Evolutionary conservation across 2,113 vertebrate species (phyloP), one percentile per base, ranked within the genome.

Genomic region (Condylura cristata): DNA sequence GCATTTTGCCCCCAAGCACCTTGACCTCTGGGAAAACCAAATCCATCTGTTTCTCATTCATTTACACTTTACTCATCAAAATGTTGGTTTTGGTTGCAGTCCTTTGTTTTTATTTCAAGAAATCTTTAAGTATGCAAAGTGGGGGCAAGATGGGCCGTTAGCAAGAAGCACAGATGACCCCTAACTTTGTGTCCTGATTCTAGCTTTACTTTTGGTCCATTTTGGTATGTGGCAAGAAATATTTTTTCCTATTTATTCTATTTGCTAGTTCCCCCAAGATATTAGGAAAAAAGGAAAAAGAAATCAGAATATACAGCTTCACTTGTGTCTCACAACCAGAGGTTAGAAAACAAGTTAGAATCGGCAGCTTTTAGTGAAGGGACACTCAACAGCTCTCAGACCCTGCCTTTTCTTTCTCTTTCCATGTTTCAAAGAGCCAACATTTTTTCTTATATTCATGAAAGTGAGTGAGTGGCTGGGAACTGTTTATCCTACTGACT

Each of bases 41-140:
- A 58, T 37, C 85, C 96, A 91, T 96, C 94, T 96, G 93, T 72
- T 97, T 96, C 95, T 96, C 89, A 87, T 95, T 94, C 78, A 84
- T 96, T 96, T 96, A 93, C 95, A 96, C 94, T 95, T 95, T 91
- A 60, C 94, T 94, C 96, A 86, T 96, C 96, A 85, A 89, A 96
- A 96, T 91, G 89, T 96, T 96, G 95, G 93, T 95, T 95, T 96
- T 91, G 90, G 96, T 96, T 96, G 48, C 61, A 96, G 86, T 94
- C 75, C 80, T 94, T 96, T 96, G 93, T 93, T 95, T 97, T 91
- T 63, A 89, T 96, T 95, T 96, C 93, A 90, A 90, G 82, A 95
- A 92, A 95, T 32, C 39, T 84, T 94, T 91, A 95, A 86, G 75
- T 92, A 90, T 74, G 41, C n/a, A 28, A 70, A 94, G 48, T 72